A percentile compares a stretch with the other conserved stretches of the same genome.
Conservation (phyloP, 2,113 vertebrate species). For the Grantiella picta region DNA sequence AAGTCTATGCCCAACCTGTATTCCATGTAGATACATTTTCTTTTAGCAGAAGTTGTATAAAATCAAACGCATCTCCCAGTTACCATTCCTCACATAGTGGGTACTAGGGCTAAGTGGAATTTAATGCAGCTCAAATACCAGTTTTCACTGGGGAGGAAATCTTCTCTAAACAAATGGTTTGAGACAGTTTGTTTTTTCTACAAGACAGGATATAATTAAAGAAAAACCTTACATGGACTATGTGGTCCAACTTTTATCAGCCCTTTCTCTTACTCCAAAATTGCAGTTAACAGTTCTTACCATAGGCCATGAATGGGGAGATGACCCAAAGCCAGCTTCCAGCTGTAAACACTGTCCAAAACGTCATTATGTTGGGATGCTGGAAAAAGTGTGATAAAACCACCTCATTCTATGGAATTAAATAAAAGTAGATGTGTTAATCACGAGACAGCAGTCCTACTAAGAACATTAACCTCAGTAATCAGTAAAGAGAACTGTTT, state of each 20-base stretch:
- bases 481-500: neutral
- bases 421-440: slow-evolving; percentile 45
- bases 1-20: neutral
- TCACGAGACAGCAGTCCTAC: neutral
- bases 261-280: neutral
- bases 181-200: neutral
- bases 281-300: slow-evolving; percentile 73
- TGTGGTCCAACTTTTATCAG: neutral
- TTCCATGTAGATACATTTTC: neutral
- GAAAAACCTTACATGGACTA: neutral
- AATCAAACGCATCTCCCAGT: neutral
- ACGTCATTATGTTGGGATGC: slow-evolving; percentile 89
- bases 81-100: neutral
- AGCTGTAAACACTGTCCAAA: slow-evolving; percentile 90
- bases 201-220: neutral
- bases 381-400: slow-evolving; percentile 87
- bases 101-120: neutral
- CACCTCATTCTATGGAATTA: slow-evolving; percentile 84
- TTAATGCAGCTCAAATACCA: neutral
- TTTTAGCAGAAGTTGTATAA: neutral
- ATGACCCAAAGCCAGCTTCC: slow-evolving; percentile 95
- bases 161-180: neutral
- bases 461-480: neutral
- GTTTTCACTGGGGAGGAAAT: neutral
- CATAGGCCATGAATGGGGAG: slow-evolving; percentile 93